phyloP scores from a whole-genome alignment of 2,888 invertebrate genomes.

The Eupsilia transversa region DNA sequence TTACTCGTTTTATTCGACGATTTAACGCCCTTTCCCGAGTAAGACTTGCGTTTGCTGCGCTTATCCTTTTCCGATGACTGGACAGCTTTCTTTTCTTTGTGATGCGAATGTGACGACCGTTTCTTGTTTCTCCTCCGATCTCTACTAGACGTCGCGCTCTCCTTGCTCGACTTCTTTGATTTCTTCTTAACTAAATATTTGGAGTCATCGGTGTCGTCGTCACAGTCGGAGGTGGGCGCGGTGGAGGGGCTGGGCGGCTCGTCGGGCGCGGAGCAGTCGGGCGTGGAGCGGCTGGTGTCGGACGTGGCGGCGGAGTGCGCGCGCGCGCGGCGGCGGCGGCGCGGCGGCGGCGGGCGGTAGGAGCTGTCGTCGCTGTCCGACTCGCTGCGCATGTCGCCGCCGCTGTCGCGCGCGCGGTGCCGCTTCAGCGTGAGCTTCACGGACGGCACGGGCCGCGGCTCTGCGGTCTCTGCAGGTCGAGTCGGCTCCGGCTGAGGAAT shows the following conservation, averaged over 20 bases:
- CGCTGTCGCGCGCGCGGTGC: conserved; percentile 54
- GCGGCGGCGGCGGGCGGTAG: conserved; percentile 67
- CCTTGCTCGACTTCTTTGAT: conserved; percentile 65
- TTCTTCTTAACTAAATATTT: conserved; percentile 67
- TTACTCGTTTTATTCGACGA: conserved; percentile 71
- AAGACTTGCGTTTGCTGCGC: conserved; percentile 76
- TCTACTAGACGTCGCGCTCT: conserved; percentile 55
- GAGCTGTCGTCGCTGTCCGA: conserved; percentile 75
- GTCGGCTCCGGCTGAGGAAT: conserved; percentile 67
- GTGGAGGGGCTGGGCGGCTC: conserved; percentile 27
- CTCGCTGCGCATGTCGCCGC: conserved; percentile 48
- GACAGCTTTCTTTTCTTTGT: conserved; percentile 59
- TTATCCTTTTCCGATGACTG: conserved; percentile 66
- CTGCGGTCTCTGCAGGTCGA: conserved; percentile 54
- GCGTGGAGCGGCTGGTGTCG: conserved; percentile 37
- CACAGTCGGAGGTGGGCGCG: conserved; percentile 46
- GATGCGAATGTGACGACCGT: conserved; percentile 67
- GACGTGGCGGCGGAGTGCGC: conserved; percentile 35
- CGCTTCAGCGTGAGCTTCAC: conserved; percentile 79
- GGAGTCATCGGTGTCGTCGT: conserved; percentile 55
- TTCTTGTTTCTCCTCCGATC: conserved; percentile 69
- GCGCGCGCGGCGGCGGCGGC: conserved; percentile 62
- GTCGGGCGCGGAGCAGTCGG: neutral
- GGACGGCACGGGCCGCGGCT: conserved; percentile 60
- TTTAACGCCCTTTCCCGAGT: conserved; percentile 81